Evolutionary conservation across 2,888 invertebrate genomes (phyloP), one percentile per base, ranked within the genome.

Genomic region (Cantharis lateralis): DNA sequence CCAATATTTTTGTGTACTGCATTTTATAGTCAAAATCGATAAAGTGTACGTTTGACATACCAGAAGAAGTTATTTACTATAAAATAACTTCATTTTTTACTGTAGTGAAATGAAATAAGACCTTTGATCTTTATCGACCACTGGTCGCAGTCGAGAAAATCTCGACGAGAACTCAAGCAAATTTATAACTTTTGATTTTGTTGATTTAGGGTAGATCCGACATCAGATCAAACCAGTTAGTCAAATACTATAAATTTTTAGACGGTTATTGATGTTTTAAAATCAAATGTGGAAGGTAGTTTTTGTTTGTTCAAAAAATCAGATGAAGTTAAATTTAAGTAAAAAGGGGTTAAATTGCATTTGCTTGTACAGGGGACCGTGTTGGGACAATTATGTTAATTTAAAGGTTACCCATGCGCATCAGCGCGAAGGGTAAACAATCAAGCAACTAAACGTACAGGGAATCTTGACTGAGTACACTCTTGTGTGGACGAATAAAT

Each of bases 361-460:
- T 77, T 77, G 71, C 73, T 62, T 77, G 74, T 15, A 71, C 62
- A 71, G 71, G 61, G 70, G 74, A 72, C 74, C 66, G 68, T 64
- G 61, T 71, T 77, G 74, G 74, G 71, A 71, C 16, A 74, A 75
- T 48, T 77, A 77, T 77, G 77, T 77, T 77, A 77, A 77, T 77
- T 66, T 74, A 62, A 70, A 70, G 77, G 71, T 74, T 71, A 77
- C 68, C 74, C 77, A 74, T 77, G 77, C 77, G 74, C 68, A 70
- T 69, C 71, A 77, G 74, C 72, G 62, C 77, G 74, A 48, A 74
- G 48, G 68, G 74, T 68, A 77, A 77, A 77, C 77, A 77, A 77
- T 77, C 74, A 77, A 71, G 74, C 72, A 74, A 77, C 77, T 77
- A 74, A 68, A 74, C 74, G 74, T 71, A 77, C 77, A 70, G 77